phyloP scores from a whole-genome alignment of 2,113 vertebrate genomes.

The Calyptommatus sinebrachiatus region DNA sequence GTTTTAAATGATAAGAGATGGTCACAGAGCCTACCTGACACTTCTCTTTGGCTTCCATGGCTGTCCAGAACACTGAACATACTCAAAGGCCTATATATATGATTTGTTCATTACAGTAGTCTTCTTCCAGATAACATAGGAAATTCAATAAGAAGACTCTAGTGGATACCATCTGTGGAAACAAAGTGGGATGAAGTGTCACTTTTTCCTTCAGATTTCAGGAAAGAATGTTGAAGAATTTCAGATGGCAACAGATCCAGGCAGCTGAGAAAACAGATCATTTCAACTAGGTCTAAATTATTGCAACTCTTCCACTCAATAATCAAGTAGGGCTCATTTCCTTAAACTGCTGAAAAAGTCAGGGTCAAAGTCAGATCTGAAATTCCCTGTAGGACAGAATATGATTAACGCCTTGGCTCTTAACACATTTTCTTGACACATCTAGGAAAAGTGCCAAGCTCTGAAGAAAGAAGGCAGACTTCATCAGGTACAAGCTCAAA shows the following conservation, averaged over 20 bases:
- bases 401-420: constrained; percentile 22
- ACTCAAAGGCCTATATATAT: constrained; percentile 67
- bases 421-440: constrained; percentile 43
- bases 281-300: not conserved
- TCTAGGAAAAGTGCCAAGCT: constrained; percentile 45
- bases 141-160: constrained; percentile 38
- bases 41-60: constrained; percentile 88
- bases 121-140: constrained; percentile 48
- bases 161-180: constrained; percentile 60
- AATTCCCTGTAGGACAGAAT: constrained; percentile 12
- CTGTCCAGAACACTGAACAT: constrained; percentile 75
- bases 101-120: constrained; percentile 44
- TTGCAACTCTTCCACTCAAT: not conserved
- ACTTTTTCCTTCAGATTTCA: constrained; percentile 28
- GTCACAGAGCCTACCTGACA: constrained; percentile 75
- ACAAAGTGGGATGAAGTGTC: constrained; percentile 38
- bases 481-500: constrained; percentile 47
- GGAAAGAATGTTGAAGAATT: constrained; percentile 24
- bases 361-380: constrained; percentile 2
- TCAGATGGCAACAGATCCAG: constrained; percentile 1
- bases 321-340: not conserved
- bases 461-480: constrained; percentile 24
- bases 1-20: not conserved
- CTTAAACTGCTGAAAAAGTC: constrained; percentile 13
- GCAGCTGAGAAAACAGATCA: constrained; percentile 26